Base-by-base conservation (phyloP, 2,113 vertebrate species). In the Brachyhypopomus gauderio region DNA sequence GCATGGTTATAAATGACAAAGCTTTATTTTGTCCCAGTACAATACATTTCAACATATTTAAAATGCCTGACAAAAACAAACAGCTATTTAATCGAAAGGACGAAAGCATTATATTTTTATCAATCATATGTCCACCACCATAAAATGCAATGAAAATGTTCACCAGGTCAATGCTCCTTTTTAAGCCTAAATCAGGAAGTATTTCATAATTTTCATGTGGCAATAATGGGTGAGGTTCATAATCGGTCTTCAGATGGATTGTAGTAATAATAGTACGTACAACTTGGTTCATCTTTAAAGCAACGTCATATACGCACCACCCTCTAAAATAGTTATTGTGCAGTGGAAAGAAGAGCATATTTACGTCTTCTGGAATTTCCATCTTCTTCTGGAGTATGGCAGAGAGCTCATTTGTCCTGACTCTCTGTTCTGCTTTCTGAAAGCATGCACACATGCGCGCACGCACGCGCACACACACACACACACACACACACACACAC, bases 371-470 rank as follows among this genome's bases (percentile, higher is more conserved):
- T 70, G 66, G 66, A 38, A 12, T 34, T 70, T 3, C 9, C 66
- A 34, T n/a, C n/a, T n/a, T n/a, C n/a, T n/a, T n/a, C 20, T 41
- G 17, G 30, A 14, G 19, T 67, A 12, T 78, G 25, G 23, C 58
- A 30, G 41, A 0, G 5, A 72, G 14, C 77, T 88, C 72, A 81
- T 76, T 8, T 9, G 12, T 72, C 67, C 38, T 78, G 72, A 20
- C 79, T 83, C 0, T 77, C 59, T 82, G 84, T n/a, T 84, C 70
- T 56, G 2, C 25, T 87, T 59, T 77, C 86, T 83, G 86, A 71
- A 73, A 81, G 86, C 30, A 48, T 2, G 64, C 70, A 73, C 59
- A 17, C 6, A 34, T 5, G 34, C 12, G 5, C 25, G 34, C 12
- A 7, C 22, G 34, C 25, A 60, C 67, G 74, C 60, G 23, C 3